Conservation (phyloP, 1,140 invertebrate genomes). For the Drosophila funebris region DNA sequence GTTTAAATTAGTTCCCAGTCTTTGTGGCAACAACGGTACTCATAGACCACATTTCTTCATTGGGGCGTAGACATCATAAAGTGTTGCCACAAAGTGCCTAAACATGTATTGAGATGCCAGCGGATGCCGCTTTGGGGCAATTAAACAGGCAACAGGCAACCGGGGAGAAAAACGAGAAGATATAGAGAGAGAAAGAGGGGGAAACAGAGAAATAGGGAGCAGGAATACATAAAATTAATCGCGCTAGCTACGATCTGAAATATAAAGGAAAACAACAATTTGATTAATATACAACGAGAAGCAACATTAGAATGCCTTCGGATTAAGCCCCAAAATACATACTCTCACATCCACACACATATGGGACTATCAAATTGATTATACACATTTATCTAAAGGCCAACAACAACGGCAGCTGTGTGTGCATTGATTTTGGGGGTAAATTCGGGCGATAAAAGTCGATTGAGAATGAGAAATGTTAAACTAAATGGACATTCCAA, state of each 20-base stretch:
- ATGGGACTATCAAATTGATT: slow-evolving; percentile 77
- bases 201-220: slow-evolving; percentile 8
- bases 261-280: slow-evolving; percentile 65
- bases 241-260: slow-evolving; percentile 39
- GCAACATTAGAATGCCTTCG: slow-evolving; percentile 45
- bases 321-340: slow-evolving; percentile 23
- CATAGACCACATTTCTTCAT: slow-evolving; percentile 14
- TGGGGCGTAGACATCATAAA: slow-evolving; percentile 73
- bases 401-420: slow-evolving; percentile 36
- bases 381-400: slow-evolving; percentile 74
- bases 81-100: slow-evolving; percentile 80
- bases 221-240: slow-evolving; percentile 74
- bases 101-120: slow-evolving; percentile 79
- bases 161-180: not conserved
- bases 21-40: slow-evolving; percentile 56
- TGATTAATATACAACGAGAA: slow-evolving; percentile 67
- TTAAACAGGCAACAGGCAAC: slow-evolving; percentile 56
- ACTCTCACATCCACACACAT: not conserved
- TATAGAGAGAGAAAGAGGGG: not conserved
- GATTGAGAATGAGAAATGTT: slow-evolving; percentile 56
- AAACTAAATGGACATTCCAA: slow-evolving; percentile 45
- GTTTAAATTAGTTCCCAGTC: slow-evolving; percentile 44
- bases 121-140: slow-evolving; percentile 62
- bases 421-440: slow-evolving; percentile 70
- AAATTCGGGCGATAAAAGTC: slow-evolving; percentile 68